Percentiles rank a stretch among this genome's conserved stretches.
phyloP scores from a whole-genome alignment of 2,113 vertebrate genomes.

The Pipra filicauda region DNA sequence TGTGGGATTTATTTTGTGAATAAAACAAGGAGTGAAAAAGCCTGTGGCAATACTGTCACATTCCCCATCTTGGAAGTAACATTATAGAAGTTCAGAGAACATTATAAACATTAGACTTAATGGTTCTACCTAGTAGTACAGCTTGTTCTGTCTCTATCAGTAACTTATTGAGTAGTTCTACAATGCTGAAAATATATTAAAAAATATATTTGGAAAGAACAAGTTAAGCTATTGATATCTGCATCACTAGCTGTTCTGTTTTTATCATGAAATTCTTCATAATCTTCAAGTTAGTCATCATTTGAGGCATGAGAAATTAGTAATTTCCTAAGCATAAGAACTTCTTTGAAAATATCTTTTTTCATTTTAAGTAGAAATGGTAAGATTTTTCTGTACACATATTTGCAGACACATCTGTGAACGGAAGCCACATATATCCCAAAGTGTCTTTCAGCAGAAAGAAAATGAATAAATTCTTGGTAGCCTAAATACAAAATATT shows the following conservation, averaged over 20 bases:
- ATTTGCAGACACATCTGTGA: neutral
- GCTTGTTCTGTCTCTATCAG: neutral
- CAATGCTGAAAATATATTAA: neutral
- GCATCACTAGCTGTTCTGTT: neutral
- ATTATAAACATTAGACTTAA: neutral
- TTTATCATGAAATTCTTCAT: neutral
- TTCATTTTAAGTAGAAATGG: neutral
- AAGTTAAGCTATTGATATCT: neutral
- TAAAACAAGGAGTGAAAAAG: neutral
- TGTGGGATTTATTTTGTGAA: neutral
- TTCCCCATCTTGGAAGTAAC: neutral
- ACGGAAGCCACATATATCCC: neutral
- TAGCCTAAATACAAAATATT: neutral
- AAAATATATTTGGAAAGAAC: neutral
- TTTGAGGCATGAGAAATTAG: neutral
- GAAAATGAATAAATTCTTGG: neutral
- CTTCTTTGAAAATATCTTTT: neutral
- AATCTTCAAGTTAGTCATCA: neutral
- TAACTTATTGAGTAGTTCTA: neutral
- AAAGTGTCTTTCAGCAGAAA: neutral
- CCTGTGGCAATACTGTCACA: neutral
- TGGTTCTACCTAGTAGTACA: neutral
- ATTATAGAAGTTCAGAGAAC: neutral
- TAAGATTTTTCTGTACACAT: neutral
- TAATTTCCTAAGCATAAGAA: neutral